Evolutionary conservation across 2,888 invertebrate genomes (phyloP), one percentile per base, ranked within the genome.

Genomic region (Hypena proboscidalis): DNA sequence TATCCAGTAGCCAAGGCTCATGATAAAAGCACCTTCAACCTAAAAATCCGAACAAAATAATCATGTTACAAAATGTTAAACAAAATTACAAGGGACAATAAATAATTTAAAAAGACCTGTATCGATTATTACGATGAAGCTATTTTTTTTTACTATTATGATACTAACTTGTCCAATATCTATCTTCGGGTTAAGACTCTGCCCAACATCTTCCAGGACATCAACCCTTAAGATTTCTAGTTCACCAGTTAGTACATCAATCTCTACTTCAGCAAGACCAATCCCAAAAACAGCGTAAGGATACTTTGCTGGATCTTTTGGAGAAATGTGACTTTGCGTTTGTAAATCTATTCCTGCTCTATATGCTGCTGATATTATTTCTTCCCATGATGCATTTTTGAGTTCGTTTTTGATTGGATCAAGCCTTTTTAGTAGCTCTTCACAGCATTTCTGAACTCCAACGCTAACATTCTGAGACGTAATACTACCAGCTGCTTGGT

Each of bases 241-340:
- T 65, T 94, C 93, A 8, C 95, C 95, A 1, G 95, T 95, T 27
- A 96, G 73, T 1, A 95, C 73, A 76, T 96, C 95, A 0, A 95
- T 68, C 75, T 95, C 94, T 0, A 94, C 93, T 82, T 95, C 95
- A 5, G 92, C 79, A 2, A 93, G 81, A 2, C 91, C 80, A 0
- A 91, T 89, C 1, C 93, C 94, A 66, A 92, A 93, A 26, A 94
- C 60, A 13, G 74, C 58, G 29, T 68, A 77, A 8, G 47, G 37
- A 10, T 67, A 60, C 3, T 54, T 6, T 6, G 4, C 1, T n/a
- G 23, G n/a, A 21, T 82, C 80, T 17, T 52, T 5, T 5, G 35
- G 2, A n/a, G 53, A 34, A 29, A 74, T 52, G 51, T 67, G 67
- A 47, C 68, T 67, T 52, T 75, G 51, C 2, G 68, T 64, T 71